Percentiles rank a stretch among this genome's conserved stretches.
Conservation (phyloP, 2,797 vertebrate genomes). For the Argentina silus region DNA sequence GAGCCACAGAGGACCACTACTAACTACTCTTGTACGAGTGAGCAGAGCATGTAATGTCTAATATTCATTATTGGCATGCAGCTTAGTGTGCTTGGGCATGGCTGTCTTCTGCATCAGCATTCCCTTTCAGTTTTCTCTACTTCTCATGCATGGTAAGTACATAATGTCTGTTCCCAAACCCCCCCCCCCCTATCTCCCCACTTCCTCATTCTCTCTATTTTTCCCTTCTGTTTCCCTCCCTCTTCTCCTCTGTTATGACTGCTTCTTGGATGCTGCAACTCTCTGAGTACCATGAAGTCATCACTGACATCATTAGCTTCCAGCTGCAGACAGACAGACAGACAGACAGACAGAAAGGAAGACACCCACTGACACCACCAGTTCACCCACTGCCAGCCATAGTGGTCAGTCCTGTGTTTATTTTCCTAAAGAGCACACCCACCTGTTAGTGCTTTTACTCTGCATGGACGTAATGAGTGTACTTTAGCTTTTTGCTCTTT, state of each 20-base stretch:
- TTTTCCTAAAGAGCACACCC: no score
- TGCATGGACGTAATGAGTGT: no score
- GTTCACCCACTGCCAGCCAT: no score
- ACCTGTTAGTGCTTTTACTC: no score
- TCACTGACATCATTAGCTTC: slow-evolving; percentile 12
- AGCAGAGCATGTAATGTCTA: neutral
- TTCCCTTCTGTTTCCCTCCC: slow-evolving; percentile 22
- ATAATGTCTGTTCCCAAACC: neutral
- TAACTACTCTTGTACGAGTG: neutral
- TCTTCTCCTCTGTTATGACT: neutral
- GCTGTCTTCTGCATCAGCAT: neutral
- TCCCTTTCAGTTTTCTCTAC: neutral
- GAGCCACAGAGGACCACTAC: no score
- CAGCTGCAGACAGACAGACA: slow-evolving; percentile 29
- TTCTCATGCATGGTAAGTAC: neutral
- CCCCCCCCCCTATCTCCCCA: neutral
- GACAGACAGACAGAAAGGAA: slow-evolving; percentile 37
- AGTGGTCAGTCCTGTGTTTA: no score
- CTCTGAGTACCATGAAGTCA: slow-evolving; percentile 48
- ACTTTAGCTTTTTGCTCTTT: no score
- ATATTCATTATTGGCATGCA: neutral
- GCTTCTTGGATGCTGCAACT: slow-evolving; percentile 39
- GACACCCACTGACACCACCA: neutral
- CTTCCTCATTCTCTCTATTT: slow-evolving; percentile 3
- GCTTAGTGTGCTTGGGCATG: neutral